phyloP scores from a whole-genome alignment of 2,888 invertebrate genomes.

The Cyclophora albipunctata region DNA sequence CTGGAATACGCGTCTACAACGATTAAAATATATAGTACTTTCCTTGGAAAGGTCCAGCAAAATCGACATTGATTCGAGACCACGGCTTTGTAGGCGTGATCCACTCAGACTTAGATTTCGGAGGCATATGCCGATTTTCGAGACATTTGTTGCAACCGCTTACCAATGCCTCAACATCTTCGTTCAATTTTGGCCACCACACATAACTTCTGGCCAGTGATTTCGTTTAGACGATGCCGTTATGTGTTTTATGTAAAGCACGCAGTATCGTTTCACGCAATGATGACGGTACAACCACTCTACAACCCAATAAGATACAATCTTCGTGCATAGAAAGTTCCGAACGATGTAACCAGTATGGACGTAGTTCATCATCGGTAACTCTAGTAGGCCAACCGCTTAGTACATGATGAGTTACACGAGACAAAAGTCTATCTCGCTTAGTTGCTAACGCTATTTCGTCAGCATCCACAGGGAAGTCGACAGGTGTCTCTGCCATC shows the following conservation, averaged over 20 bases:
- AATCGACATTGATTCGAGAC: constrained; percentile 12
- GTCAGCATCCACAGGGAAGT: no score
- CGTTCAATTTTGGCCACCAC: constrained; percentile 18
- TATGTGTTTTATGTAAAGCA: constrained; percentile 8
- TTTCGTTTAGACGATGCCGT: constrained; percentile 18
- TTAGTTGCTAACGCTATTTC: no score
- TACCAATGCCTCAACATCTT: constrained; percentile 5
- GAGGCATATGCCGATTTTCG: constrained; percentile 3
- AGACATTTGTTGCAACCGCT: neutral
- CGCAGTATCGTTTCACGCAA: neutral
- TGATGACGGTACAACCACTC: neutral
- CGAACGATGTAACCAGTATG: neutral
- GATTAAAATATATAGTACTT: constrained; percentile 11
- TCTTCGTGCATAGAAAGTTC: constrained; percentile 4
- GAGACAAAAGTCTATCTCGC: no score
- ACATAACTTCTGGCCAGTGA: constrained; percentile 18
- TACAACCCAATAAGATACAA: constrained; percentile 1
- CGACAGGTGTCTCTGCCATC: no score
- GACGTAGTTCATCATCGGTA: neutral
- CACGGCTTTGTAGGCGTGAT: constrained; percentile 7
- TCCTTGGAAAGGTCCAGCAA: constrained; percentile 11
- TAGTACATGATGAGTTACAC: no score
- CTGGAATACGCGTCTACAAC: constrained; percentile 12
- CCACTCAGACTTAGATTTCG: constrained; percentile 5
- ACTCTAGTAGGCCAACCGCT: neutral